phyloP scores from a whole-genome alignment of 2,113 vertebrate species.

The Lepisosteus osseus region DNA sequence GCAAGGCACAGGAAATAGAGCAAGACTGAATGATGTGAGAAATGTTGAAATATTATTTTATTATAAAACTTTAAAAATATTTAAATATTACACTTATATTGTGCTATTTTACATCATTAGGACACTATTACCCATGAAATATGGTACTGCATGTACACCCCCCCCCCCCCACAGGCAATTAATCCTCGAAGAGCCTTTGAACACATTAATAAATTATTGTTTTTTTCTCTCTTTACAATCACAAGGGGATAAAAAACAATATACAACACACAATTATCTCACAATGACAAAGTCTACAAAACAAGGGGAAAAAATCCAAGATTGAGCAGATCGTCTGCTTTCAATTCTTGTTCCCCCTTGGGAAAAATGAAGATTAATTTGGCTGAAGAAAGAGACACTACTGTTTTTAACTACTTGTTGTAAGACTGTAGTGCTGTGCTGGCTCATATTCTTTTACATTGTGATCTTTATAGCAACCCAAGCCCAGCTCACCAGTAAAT shows the following conservation, averaged over 20 bases:
- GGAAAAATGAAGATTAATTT: slow-evolving; percentile 40
- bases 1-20: not conserved
- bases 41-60: slow-evolving; percentile 68
- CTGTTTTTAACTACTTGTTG: slow-evolving; percentile 61
- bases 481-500: not conserved
- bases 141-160: slow-evolving; percentile 32
- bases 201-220: slow-evolving; percentile 79
- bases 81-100: slow-evolving; percentile 81
- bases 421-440: slow-evolving; percentile 60
- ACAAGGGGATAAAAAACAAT: slow-evolving; percentile 42
- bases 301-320: slow-evolving; percentile 5
- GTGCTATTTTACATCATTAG: slow-evolving; percentile 57
- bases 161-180: slow-evolving; percentile 10
- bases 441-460: slow-evolving; percentile 43
- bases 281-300: slow-evolving; percentile 42
- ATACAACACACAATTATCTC: slow-evolving; percentile 65
- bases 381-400: slow-evolving; percentile 40
- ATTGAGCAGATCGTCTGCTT: slow-evolving; percentile 20
- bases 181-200: slow-evolving; percentile 56
- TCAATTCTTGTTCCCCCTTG: slow-evolving; percentile 36
- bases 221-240: slow-evolving; percentile 26
- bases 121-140: slow-evolving; percentile 50
- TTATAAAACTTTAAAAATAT: slow-evolving; percentile 80
- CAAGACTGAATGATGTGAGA: slow-evolving; percentile 11
- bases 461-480: not conserved